Conservation (phyloP, 2,888 invertebrate genomes). For the Athrips mouffetella region DNA sequence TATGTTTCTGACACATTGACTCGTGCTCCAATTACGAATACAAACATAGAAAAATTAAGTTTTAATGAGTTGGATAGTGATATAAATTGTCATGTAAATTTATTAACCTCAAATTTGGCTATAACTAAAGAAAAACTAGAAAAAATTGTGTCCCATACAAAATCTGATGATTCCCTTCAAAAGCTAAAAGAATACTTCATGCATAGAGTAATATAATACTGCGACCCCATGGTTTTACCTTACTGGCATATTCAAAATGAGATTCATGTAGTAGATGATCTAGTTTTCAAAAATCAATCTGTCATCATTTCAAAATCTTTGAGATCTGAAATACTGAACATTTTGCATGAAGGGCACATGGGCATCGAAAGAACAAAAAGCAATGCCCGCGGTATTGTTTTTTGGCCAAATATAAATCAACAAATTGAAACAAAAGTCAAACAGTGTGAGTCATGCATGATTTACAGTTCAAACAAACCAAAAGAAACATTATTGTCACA, state of each 20-base stretch:
- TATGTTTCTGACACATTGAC: slow-evolving; percentile 18
- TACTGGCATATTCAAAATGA: slow-evolving; percentile 19
- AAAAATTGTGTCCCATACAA: slow-evolving; percentile 6
- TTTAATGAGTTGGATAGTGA: slow-evolving; percentile 2
- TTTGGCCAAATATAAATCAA: slow-evolving; percentile 20
- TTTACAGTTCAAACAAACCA: not conserved
- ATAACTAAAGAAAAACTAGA: slow-evolving; percentile 16
- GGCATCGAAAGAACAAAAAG: slow-evolving; percentile 20
- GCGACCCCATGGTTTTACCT: slow-evolving; percentile 12
- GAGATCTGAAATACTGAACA: slow-evolving; percentile 17
- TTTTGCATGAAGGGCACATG: slow-evolving; percentile 20
- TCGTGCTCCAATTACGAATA: not conserved
- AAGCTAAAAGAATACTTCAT: slow-evolving; percentile 17
- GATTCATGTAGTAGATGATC: slow-evolving; percentile 17
- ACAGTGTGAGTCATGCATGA: not conserved
- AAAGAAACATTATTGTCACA: not conserved
- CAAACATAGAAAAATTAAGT: not conserved
- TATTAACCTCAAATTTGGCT: slow-evolving; percentile 14
- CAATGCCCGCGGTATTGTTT: slow-evolving; percentile 18
- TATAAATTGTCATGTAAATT: slow-evolving; percentile 13
- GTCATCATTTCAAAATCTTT: slow-evolving; percentile 18
- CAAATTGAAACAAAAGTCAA: slow-evolving; percentile 14
- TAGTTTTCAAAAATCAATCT: slow-evolving; percentile 18
- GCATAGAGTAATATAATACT: slow-evolving; percentile 14
- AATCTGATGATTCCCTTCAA: slow-evolving; percentile 2